phyloP scores from a whole-genome alignment of 53 echinoderm and acorn worm genomes.

The Mesocentrotus franciscanus region DNA sequence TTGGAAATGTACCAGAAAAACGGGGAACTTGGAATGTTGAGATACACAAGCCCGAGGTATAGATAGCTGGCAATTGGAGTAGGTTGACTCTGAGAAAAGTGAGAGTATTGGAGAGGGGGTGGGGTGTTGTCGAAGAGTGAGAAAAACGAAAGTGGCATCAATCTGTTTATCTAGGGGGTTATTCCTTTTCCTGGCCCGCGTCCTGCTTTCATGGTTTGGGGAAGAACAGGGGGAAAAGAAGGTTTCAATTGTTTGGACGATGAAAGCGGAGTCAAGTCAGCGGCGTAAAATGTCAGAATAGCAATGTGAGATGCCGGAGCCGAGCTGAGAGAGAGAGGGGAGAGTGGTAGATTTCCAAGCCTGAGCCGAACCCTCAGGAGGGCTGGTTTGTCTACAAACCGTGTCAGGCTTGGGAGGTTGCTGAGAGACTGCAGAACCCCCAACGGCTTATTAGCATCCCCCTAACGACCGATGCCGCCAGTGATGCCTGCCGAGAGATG shows the following conservation, averaged over 20 bases:
- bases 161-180: constrained; percentile 58
- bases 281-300: constrained; percentile 40
- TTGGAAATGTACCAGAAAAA: constrained; percentile 58
- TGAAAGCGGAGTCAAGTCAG: constrained; percentile 45
- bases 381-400: constrained; percentile 27
- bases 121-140: background rate
- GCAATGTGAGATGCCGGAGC: constrained; percentile 25
- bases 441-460: constrained; percentile 38
- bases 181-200: constrained; percentile 29
- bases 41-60: constrained; percentile 32
- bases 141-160: background rate
- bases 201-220: constrained; percentile 39
- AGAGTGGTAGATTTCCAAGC: constrained; percentile 23
- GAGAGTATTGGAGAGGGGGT: background rate
- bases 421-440: constrained; percentile 49
- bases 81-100: background rate
- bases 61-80: constrained; percentile 21
- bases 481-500: constrained; percentile 48
- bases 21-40: constrained; percentile 3
- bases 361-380: constrained; percentile 7
- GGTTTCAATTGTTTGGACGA: constrained; percentile 56
- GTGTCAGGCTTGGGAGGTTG: constrained; percentile 30
- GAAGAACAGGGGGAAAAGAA: background rate
- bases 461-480: constrained; percentile 34
- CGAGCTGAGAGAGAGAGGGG: background rate